Evolutionary conservation across 2,797 vertebrate species (phyloP).

Genomic region (Rhabdophis nuchalis): DNA sequence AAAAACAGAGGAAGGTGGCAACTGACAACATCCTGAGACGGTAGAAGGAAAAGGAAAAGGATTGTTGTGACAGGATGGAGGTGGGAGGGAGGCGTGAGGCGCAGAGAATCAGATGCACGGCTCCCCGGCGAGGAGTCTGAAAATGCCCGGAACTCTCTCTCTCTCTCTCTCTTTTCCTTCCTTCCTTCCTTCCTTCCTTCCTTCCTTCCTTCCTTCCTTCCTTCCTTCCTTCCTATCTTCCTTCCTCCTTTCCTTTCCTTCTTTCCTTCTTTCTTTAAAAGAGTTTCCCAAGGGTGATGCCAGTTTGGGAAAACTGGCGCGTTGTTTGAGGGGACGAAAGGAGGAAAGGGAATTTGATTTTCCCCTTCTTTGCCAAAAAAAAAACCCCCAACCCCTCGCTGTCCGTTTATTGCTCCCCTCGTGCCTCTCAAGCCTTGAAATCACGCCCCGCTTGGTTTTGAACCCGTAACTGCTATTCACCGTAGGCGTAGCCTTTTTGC

Average conservation of each 20-base stretch:
- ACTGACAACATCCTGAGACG: background rate
- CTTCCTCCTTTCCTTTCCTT: too few species aligned
- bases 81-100: background rate
- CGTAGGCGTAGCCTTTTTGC: background rate
- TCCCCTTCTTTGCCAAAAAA: background rate
- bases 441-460: background rate
- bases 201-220: too few species aligned
- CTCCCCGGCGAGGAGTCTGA: background rate
- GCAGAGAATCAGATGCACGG: background rate
- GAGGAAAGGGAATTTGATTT: background rate
- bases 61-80: background rate
- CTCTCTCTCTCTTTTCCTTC: too few species aligned
- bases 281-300: background rate
- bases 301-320: background rate
- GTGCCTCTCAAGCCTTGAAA: background rate
- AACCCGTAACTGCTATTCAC: background rate
- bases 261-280: background rate
- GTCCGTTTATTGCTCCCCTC: background rate
- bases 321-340: background rate
- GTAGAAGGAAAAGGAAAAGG: accelerated
- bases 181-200: too few species aligned
- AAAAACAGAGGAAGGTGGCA: background rate
- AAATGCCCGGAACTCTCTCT: background rate
- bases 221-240: too few species aligned
- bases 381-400: background rate